phyloP scores from a whole-genome alignment of 2,797 vertebrate species.

The Dipus sagitta region DNA sequence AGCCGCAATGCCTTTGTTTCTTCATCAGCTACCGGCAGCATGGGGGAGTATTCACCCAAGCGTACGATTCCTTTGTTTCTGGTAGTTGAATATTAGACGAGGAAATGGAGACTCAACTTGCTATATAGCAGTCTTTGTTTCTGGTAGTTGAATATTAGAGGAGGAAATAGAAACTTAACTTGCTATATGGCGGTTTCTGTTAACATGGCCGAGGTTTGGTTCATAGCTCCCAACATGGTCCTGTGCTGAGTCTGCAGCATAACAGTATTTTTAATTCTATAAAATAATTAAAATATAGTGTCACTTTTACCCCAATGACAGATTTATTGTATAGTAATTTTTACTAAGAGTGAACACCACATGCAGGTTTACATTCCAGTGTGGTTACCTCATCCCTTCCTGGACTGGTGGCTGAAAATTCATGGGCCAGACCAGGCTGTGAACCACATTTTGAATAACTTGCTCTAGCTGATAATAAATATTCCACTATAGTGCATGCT shows the following conservation, averaged over 20 bases:
- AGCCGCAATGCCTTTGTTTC: too few relatives aligned
- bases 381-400: background rate
- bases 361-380: background rate
- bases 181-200: too few relatives aligned
- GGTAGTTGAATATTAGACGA: too few relatives aligned
- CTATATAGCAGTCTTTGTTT: too few relatives aligned
- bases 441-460: slow-evolving; percentile 6
- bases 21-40: too few relatives aligned
- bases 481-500: background rate
- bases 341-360: background rate
- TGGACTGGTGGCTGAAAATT: slow-evolving; percentile 1
- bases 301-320: background rate
- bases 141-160: too few relatives aligned
- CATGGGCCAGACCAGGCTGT: background rate
- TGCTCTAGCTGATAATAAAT: background rate
- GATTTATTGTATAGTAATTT: slow-evolving; percentile 24
- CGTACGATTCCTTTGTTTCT: too few relatives aligned
- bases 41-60: too few relatives aligned
- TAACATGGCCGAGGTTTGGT: too few relatives aligned
- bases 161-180: too few relatives aligned
- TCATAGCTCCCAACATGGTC: too few relatives aligned
- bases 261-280: background rate
- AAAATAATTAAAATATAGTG: background rate
- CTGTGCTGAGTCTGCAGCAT: background rate
- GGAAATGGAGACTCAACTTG: too few relatives aligned